Percentiles rank a stretch among this genome's conserved stretches.
These are phyloP conservation scores for Hyperoplus lanceolatus DNA, from an alignment of 2,797 vertebrate genomes.

Conservation along the genomic window DNA sequence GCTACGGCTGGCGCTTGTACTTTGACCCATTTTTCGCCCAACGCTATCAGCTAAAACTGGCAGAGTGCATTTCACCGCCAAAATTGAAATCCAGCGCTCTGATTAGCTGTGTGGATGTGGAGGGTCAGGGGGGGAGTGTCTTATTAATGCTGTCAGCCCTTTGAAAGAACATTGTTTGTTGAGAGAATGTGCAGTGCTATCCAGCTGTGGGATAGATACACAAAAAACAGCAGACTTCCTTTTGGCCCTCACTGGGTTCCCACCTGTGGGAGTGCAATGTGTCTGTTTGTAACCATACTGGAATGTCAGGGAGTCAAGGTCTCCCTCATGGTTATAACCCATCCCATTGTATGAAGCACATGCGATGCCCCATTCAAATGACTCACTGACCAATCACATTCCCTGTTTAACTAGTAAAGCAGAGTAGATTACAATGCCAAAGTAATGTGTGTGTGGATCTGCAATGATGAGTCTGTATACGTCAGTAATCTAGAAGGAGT, in stretches of 20 bases:
- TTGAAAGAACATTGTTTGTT: slow-evolving; percentile 56
- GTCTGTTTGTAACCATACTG: slow-evolving; percentile 43
- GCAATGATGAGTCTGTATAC: not conserved
- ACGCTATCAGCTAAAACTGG: slow-evolving; percentile 74
- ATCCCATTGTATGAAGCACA: slow-evolving; percentile 3
- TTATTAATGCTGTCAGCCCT: slow-evolving; percentile 44
- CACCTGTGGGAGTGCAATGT: slow-evolving; percentile 73
- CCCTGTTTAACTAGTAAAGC: slow-evolving; percentile 29
- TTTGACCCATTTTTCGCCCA: slow-evolving; percentile 79
- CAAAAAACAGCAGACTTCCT: slow-evolving; percentile 61
- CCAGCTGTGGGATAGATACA: slow-evolving; percentile 73
- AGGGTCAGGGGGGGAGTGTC: slow-evolving; percentile 51
- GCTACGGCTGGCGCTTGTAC: slow-evolving; percentile 69
- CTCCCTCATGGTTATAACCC: slow-evolving; percentile 34
- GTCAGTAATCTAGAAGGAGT: slow-evolving; percentile 23
- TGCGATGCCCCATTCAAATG: slow-evolving; percentile 36
- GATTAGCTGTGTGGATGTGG: slow-evolving; percentile 61
- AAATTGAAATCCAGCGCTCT: slow-evolving; percentile 73
- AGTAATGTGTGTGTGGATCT: slow-evolving; percentile 23
- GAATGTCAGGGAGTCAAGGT: slow-evolving; percentile 68
- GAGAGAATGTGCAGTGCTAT: slow-evolving; percentile 52
- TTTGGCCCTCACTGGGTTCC: slow-evolving; percentile 42
- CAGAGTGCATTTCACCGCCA: slow-evolving; percentile 69
- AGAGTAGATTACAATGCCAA: slow-evolving; percentile 43
- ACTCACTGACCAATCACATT: slow-evolving; percentile 32